Evolutionary conservation across 2,888 invertebrate genomes (phyloP), one percentile per base, ranked within the genome.

Genomic region (Hyles lineata): DNA sequence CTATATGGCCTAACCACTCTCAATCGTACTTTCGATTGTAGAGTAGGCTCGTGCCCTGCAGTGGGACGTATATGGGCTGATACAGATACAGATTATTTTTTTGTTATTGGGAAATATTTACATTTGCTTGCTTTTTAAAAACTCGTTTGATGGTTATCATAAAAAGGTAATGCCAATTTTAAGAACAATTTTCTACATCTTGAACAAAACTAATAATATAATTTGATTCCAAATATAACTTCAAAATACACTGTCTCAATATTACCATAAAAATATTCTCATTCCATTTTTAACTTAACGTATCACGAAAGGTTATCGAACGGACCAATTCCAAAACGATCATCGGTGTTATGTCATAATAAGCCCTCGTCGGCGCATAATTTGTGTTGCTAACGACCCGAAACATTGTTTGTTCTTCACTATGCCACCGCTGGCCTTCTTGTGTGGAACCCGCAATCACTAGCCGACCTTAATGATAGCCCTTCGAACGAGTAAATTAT

Each of bases 341-440:
- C 55, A 55, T 55, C 69, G 52, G 43, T 69, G 58, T 87, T 89
- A 88, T 84, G 84, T 88, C 90, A 90, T 92, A 92, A 93, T 91
- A 90, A 88, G 85, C 85, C 85, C 87, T 86, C 83, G 85, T 85
- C 82, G 77, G 82, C 80, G 80, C 83, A 87, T 92, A 91, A 91
- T 93, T 90, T 90, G 86, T 88, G 90, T 87, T 89, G 81, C 88
- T 93, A 94, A 94, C 94, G 92, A 94, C 82, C 91, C 91, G 88
- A 92, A 88, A 91, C 91, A 90, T 87, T 94, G 94, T 94, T 94
- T 94, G 94, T 94, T 94, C 93, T 93, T 91, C 92, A 89, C 88
- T 85, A 85, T 85, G 84, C 83, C 86, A 84, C 80, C 87, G 87
- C 86, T 82, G 85, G 86, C 86, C 86, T 86, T 85, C 83, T 85